Percentiles rank a stretch among this genome's conserved stretches.
Evolutionary conservation across 2,888 invertebrate genomes (phyloP).

Genomic region (Drosophila tanythrix): DNA sequence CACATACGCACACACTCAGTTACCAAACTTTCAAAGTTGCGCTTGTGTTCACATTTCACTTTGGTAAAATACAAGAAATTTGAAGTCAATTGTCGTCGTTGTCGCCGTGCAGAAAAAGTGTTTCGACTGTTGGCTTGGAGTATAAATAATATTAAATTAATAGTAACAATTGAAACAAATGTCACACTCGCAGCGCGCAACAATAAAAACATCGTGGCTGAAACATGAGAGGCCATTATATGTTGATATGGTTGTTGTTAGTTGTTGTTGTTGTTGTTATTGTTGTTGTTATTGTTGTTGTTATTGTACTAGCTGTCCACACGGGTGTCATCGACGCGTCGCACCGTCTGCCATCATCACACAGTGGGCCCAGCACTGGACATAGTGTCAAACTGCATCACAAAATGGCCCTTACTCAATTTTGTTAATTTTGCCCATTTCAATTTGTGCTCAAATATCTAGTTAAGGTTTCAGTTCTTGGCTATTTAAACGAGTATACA

Average conservation of each 20-base stretch:
- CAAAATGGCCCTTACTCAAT: background rate
- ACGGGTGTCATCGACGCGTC: constrained; percentile 33
- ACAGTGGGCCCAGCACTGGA: constrained; percentile 31
- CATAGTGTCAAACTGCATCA: background rate
- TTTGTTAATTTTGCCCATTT: background rate
- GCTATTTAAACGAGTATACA: background rate
- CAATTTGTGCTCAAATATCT: background rate
- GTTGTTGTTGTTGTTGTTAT: constrained; percentile 20
- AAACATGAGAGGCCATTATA: constrained; percentile 50
- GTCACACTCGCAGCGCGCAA: constrained; percentile 34
- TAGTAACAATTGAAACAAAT: constrained; percentile 73
- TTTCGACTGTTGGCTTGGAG: constrained; percentile 38
- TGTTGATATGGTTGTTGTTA: constrained; percentile 23
- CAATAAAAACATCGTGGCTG: constrained; percentile 57
- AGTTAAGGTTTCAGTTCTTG: background rate
- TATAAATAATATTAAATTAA: constrained; percentile 69
- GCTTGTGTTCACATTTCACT: constrained; percentile 61
- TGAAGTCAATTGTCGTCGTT: constrained; percentile 75
- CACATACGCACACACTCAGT: constrained; percentile 39
- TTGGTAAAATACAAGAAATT: constrained; percentile 65
- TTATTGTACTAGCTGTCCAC: constrained; percentile 22
- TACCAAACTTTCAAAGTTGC: constrained; percentile 70
- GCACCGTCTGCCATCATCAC: constrained; percentile 9
- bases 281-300: constrained; percentile 29
- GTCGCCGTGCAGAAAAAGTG: constrained; percentile 62